Percentiles rank a stretch among this genome's conserved stretches.
phyloP scores from a whole-genome alignment of 2,888 invertebrate species.

The Nomada goodeniana region DNA sequence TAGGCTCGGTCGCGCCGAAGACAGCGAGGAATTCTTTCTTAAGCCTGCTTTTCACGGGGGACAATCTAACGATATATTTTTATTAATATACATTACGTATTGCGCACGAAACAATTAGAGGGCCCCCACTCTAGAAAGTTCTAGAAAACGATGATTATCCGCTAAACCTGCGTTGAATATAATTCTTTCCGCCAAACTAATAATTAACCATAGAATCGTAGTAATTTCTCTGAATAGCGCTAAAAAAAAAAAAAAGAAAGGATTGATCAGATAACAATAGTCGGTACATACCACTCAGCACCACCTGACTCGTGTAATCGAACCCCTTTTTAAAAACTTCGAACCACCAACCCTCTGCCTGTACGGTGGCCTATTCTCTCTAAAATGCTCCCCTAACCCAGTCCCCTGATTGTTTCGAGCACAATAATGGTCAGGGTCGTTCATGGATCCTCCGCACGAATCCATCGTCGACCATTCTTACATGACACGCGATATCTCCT shows the following conservation, averaged over 20 bases:
- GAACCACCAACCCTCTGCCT: too few species aligned
- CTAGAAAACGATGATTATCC: too few species aligned
- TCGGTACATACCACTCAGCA: too few species aligned
- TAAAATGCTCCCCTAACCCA: slow-evolving; percentile 1
- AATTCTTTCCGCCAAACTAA: too few species aligned
- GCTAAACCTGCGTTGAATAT: too few species aligned
- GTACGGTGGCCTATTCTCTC: not conserved
- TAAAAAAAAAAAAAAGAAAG: too few species aligned
- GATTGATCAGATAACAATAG: too few species aligned
- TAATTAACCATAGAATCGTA: too few species aligned
- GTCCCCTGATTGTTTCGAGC: slow-evolving; percentile 25
- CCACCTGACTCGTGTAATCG: too few species aligned
- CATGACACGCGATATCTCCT: slow-evolving; percentile 27
- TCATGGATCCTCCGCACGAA: slow-evolving; percentile 12
- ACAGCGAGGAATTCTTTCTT: not conserved
- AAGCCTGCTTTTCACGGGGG: not conserved
- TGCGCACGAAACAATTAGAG: slow-evolving; percentile 6
- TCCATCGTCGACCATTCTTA: slow-evolving; percentile 18
- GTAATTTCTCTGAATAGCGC: too few species aligned
- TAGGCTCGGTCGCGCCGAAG: too few species aligned
- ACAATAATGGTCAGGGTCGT: slow-evolving; percentile 33
- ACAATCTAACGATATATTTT: not conserved
- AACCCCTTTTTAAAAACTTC: not conserved
- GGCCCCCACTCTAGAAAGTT: too few species aligned
- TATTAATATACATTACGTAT: not conserved